phyloP scores from a whole-genome alignment of 2,113 vertebrate genomes.

The Arothron firmamentum region DNA sequence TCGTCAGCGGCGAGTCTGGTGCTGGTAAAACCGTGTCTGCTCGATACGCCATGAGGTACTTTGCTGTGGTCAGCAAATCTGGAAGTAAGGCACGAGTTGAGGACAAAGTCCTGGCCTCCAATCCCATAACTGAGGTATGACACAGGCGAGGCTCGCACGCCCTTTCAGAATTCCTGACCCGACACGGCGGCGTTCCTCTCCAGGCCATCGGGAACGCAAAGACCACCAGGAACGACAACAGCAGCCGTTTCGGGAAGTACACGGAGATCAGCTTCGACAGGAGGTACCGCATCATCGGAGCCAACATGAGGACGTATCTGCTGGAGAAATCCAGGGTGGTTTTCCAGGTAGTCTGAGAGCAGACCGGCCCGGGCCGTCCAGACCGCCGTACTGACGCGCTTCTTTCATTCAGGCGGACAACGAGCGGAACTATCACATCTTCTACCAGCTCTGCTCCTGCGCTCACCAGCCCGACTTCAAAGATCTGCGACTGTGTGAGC shows the following conservation, averaged over 20 bases:
- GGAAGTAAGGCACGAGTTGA: constrained; percentile 85
- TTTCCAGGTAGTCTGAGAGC: constrained; percentile 80
- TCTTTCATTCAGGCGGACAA: constrained; percentile 84
- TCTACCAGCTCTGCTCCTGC: constrained; percentile 95
- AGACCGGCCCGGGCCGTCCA: not conserved
- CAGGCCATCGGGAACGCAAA: constrained; percentile 97
- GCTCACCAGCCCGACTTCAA: constrained; percentile 83
- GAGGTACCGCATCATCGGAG: constrained; percentile 87
- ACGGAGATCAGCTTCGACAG: constrained; percentile 94
- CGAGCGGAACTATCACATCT: constrained; percentile 97
- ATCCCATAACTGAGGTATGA: constrained; percentile 91
- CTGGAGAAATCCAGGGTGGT: constrained; percentile 97
- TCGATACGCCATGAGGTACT: constrained; percentile 94
- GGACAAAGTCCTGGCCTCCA: constrained; percentile 94
- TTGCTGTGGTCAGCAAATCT: constrained; percentile 94
- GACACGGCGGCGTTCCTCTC: not conserved
- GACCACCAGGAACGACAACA: constrained; percentile 97
- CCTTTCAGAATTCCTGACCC: not conserved
- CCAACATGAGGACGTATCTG: constrained; percentile 97
- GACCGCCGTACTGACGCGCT: not conserved
- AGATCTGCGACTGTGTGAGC: constrained; percentile 85
- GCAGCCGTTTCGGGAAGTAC: constrained; percentile 97
- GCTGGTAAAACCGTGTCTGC: constrained; percentile 98
- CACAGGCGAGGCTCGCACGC: not conserved
- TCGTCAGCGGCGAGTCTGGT: constrained; percentile 96